phyloP scores from a whole-genome alignment of 2,888 invertebrate species.

The Drepanosiphum platanoidis region DNA sequence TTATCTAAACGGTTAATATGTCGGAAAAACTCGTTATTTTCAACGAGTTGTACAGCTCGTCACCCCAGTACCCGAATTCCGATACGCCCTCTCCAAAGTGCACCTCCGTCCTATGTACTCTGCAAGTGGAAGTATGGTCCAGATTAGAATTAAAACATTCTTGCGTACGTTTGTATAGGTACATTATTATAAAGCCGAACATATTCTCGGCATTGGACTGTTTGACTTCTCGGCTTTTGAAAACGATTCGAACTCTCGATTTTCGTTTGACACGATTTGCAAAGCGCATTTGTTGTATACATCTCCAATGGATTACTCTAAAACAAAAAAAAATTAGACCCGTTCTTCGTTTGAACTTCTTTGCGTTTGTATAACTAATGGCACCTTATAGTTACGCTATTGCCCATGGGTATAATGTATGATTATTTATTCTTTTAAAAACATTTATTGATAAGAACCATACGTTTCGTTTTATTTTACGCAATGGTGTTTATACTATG shows the following conservation, averaged over 20 bases:
- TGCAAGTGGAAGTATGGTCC: neutral
- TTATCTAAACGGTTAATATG: neutral
- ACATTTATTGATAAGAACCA: neutral
- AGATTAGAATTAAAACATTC: neutral
- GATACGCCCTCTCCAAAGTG: neutral
- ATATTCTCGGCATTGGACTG: too few relatives aligned
- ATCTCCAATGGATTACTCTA: too few relatives aligned
- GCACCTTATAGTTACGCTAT: too few relatives aligned
- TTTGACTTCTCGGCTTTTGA: neutral
- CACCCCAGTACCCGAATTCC: neutral
- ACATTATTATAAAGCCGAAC: too few relatives aligned
- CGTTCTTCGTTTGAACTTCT: too few relatives aligned
- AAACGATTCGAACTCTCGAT: neutral
- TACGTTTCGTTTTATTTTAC: neutral
- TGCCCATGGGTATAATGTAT: too few relatives aligned
- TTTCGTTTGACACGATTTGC: too few relatives aligned
- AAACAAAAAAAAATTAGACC: too few relatives aligned
- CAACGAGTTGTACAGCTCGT: neutral
- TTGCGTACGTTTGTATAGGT: neutral
- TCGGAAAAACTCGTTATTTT: conserved; percentile 23
- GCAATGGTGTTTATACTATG: neutral
- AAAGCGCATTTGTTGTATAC: too few relatives aligned
- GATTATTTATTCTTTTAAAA: neutral
- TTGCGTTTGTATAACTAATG: too few relatives aligned
- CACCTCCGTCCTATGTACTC: neutral